Base-by-base conservation (phyloP, 1,140 invertebrate genomes). In the Plectrocnemia conspersa region DNA sequence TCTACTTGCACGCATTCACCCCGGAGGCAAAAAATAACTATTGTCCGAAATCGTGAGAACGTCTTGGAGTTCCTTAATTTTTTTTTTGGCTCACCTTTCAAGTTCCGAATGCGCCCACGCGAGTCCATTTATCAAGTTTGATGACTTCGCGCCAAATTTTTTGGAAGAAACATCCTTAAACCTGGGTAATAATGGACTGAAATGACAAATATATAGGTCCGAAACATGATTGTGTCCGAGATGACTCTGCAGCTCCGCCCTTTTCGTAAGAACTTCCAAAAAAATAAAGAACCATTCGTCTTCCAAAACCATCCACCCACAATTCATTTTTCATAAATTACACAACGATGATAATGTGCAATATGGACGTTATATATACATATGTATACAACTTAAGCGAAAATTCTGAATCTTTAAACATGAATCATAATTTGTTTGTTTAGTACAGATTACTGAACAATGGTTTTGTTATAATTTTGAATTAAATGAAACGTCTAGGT, bases 51-150 rank as follows among this genome's bases (percentile, higher is more conserved):
- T 35, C 56, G 56, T 59, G 56, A 59, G 56, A 59, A 59, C 56
- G 56, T 59, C 56, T 59, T 57, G 42, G 56, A 52, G 56, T 59
- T 59, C 54, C 50, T 59, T 54, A 27, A 54, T 47, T 19, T 50
- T 54, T 59, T 35, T 54, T 54, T 44, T 21, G 16, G 25, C 7
- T 13, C 24, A 19, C 35, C 35, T 52, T 52, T 42, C 50, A 44
- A 36, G 40, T 44, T 52, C 38, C 40, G 36, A 44, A 13, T 35
- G 21, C 29, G 32, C 23, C 9, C n/a, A n/a, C n/a, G 35, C 19
- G 38, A 29, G 35, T 33, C 23, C 36, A 42, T 52, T 11, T 10
- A n/a, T 32, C 7, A 7, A 5, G 23, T 18, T 50, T 52, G 25
- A 24, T 16, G 23, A 35, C 44, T 58, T 53, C 50, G 50, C 56